Evolutionary conservation across 2,888 invertebrate genomes (phyloP).

Genomic region (Drosophila kambysellisi): DNA sequence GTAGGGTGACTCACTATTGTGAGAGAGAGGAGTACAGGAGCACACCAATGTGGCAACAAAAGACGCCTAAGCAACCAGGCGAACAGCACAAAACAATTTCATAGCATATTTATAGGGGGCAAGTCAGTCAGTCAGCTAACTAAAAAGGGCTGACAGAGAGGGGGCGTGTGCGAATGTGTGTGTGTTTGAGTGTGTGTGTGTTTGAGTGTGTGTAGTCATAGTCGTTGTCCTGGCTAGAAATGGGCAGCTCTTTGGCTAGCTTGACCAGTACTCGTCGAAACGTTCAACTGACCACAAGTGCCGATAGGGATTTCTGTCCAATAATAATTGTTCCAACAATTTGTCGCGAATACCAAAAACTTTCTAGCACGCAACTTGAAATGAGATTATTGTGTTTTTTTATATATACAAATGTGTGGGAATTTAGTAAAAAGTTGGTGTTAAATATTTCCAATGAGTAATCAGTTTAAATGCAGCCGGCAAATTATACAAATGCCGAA

Average conservation of each 20-base stretch:
- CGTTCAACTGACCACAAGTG: conserved; percentile 84
- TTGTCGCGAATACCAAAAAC: conserved; percentile 30
- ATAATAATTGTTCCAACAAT: conserved; percentile 11
- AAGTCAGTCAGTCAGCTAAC: conserved; percentile 34
- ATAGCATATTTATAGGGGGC: conserved; percentile 76
- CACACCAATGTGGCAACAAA: conserved; percentile 28
- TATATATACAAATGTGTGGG: not conserved
- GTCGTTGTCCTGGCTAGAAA: conserved; percentile 53
- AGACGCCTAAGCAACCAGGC: conserved; percentile 52
- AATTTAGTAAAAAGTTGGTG: conserved; percentile 13
- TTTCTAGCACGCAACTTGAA: conserved; percentile 59
- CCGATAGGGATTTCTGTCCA: conserved; percentile 27
- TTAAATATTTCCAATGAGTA: conserved; percentile 43
- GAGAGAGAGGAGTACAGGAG: not conserved
- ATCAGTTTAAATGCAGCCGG: conserved; percentile 47
- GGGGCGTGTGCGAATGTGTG: conserved; percentile 8
- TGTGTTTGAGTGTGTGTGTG: conserved; percentile 4
- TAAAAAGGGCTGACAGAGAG: conserved; percentile 18
- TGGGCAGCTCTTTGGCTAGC: conserved; percentile 43
- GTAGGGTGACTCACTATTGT: conserved; percentile 64
- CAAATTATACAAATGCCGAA: conserved; percentile 59
- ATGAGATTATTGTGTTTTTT: conserved; percentile 55
- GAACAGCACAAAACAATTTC: conserved; percentile 55
- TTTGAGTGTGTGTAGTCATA: conserved; percentile 25
- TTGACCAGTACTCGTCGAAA: conserved; percentile 83